Base-by-base conservation (phyloP, 1,140 invertebrate species). In the Cydia splendana region DNA sequence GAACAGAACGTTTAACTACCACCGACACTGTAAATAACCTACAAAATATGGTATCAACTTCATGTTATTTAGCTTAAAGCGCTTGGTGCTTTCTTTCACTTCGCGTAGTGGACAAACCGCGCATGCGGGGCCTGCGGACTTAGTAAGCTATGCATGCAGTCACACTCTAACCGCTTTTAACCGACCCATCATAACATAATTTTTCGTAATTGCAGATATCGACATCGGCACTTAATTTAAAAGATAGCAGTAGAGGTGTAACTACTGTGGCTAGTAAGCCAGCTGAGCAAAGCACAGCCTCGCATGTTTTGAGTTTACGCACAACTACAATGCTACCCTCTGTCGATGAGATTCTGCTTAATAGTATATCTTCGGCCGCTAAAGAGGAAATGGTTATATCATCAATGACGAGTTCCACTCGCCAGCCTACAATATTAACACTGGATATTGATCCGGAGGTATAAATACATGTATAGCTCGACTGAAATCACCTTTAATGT, bases 381-480 rank as follows among this genome's bases (percentile, higher is more conserved):
- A 93, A 92, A 92, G 86, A 93, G 89, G 93, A 94, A 81, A 91
- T 89, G 88, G 85, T 90, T 80, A 90, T 91, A 86, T 91, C 91
- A 79, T 93, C 92, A 83, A 91, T 92, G 88, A 92, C 88, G 81
- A 93, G 89, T 85, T 89, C 91, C 83, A 93, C 93, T 88, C 85
- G 84, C 78, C 89, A 93, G 91, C 91, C 93, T 85, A 92, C 91
- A 92, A 93, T 93, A 92, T 92, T 93, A 91, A 94, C 93, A 89
- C 89, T 94, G 87, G 93, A 94, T 92, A 94, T 94, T 84, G 93
- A 94, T 92, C 93, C 93, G 87, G 93, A 94, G 90, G 93, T 94
- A 93, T 88, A 90, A 28, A 77, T 89, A 89, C 88, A 86, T 84
- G 86, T 90, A 83, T 80, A 78, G 84, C 82, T 65, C 80, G 65